These are phyloP conservation scores for Bombus superbus DNA, from an alignment of 1,140 invertebrate species.

Conservation along the genomic window DNA sequence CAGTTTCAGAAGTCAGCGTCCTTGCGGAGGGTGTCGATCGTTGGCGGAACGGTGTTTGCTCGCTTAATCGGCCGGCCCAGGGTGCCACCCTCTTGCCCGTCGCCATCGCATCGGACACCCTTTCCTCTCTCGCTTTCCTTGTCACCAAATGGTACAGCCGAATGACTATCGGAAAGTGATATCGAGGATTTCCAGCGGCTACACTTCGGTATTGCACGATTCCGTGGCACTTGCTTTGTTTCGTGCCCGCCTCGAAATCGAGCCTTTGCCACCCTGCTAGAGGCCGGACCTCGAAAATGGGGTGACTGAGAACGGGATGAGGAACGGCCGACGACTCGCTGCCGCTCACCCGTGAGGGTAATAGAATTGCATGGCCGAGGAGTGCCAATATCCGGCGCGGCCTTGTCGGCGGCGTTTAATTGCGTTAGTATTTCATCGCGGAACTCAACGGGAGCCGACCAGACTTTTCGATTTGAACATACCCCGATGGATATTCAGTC, in stretches of 20 bases:
- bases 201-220: constrained; percentile 69
- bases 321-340: constrained; percentile 48
- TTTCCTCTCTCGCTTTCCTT: constrained; percentile 37
- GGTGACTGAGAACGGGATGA: constrained; percentile 50
- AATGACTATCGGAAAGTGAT: constrained; percentile 74
- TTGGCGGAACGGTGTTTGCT: constrained; percentile 54
- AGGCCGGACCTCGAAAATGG: constrained; percentile 19
- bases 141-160: constrained; percentile 36
- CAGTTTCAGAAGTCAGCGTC: constrained; percentile 65
- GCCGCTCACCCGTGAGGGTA: constrained; percentile 68
- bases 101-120: constrained; percentile 6
- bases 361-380: constrained; percentile 77
- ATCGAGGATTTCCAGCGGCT: constrained; percentile 69
- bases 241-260: constrained; percentile 51
- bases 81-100: neutral
- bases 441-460: constrained; percentile 34
- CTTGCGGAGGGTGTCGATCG: constrained; percentile 63
- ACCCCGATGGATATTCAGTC: neutral
- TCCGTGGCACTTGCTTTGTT: constrained; percentile 76
- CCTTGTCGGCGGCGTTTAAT: constrained; percentile 78
- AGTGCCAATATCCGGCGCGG: constrained; percentile 78
- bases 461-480: constrained; percentile 57
- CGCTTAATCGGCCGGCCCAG: constrained; percentile 60
- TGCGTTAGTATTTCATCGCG: constrained; percentile 79
- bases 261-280: constrained; percentile 5